phyloP scores from a whole-genome alignment of 1,140 invertebrate genomes.

The Brachionus koreanus region DNA sequence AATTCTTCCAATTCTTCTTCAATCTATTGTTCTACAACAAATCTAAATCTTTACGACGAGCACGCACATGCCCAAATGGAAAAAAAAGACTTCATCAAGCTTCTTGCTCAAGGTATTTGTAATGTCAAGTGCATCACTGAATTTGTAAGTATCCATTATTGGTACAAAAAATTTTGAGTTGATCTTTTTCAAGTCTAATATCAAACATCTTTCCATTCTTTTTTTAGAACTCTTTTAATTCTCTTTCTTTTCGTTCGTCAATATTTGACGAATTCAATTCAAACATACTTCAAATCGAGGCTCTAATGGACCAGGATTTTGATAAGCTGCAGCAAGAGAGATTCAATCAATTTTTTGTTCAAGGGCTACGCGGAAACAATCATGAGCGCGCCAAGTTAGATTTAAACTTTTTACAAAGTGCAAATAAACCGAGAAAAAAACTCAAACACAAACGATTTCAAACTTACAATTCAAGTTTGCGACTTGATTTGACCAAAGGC shows the following conservation, averaged over 20 bases:
- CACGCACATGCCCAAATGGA: conserved; percentile 67
- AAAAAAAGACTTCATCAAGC: conserved; percentile 74
- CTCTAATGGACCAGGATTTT: neutral
- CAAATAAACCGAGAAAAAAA: neutral
- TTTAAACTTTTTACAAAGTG: neutral
- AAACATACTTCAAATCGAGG: conserved; percentile 12
- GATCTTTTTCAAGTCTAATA: neutral
- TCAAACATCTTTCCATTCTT: neutral
- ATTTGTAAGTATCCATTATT: conserved; percentile 52
- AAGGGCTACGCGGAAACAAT: neutral
- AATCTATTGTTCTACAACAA: conserved; percentile 62
- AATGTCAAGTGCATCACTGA: conserved; percentile 60
- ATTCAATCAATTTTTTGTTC: neutral
- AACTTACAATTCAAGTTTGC: neutral
- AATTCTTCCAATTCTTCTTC: conserved; percentile 28
- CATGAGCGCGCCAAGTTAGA: neutral
- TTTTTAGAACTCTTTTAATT: neutral
- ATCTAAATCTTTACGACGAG: conserved; percentile 78
- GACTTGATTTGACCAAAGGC: neutral
- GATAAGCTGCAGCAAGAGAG: neutral
- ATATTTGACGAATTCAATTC: conserved; percentile 26
- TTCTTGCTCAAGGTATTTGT: conserved; percentile 74
- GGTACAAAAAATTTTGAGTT: neutral
- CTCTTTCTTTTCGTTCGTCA: conserved; percentile 27
- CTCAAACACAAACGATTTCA: neutral